Percentiles rank a stretch among this genome's conserved stretches.
Evolutionary conservation across 2,888 invertebrate genomes (phyloP).

Genomic region (Halictus ligatus): DNA sequence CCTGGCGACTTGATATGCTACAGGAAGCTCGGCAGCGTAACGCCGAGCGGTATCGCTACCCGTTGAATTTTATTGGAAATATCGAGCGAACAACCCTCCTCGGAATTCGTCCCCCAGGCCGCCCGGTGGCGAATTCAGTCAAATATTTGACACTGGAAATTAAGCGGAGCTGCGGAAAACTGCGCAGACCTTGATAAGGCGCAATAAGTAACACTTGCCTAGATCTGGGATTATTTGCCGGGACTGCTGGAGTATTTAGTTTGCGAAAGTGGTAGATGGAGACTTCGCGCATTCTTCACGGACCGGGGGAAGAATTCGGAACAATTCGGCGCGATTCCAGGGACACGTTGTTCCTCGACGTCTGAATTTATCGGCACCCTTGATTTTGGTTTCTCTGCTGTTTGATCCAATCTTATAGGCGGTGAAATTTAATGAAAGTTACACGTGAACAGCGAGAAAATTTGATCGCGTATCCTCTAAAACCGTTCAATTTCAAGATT

Average conservation of each 20-base stretch:
- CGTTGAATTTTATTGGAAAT: conserved; percentile 3
- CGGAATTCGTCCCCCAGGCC: neutral
- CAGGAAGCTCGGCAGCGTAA: neutral
- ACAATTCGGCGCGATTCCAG: neutral
- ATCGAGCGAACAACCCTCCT: neutral
- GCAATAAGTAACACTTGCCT: neutral
- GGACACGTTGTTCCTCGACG: neutral
- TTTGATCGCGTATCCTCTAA: too few species aligned
- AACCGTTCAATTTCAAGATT: too few species aligned
- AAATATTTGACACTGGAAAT: conserved; percentile 11
- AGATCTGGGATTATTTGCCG: neutral
- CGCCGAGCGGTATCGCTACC: neutral
- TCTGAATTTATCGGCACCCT: neutral
- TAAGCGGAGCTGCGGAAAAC: neutral
- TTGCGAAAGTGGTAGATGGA: neutral
- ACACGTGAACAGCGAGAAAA: too few species aligned
- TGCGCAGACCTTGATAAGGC: neutral
- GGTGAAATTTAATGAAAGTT: too few species aligned
- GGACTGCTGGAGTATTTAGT: neutral
- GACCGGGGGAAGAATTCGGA: neutral
- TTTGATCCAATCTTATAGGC: neutral
- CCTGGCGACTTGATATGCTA: neutral
- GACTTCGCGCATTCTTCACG: neutral
- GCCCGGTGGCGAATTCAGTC: neutral
- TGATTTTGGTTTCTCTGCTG: neutral